A percentile compares a stretch with the other conserved stretches of the same genome.
Evolutionary conservation across 53 echinoderm and acorn worm species (phyloP).

Genomic region (Zoroaster sp.): DNA sequence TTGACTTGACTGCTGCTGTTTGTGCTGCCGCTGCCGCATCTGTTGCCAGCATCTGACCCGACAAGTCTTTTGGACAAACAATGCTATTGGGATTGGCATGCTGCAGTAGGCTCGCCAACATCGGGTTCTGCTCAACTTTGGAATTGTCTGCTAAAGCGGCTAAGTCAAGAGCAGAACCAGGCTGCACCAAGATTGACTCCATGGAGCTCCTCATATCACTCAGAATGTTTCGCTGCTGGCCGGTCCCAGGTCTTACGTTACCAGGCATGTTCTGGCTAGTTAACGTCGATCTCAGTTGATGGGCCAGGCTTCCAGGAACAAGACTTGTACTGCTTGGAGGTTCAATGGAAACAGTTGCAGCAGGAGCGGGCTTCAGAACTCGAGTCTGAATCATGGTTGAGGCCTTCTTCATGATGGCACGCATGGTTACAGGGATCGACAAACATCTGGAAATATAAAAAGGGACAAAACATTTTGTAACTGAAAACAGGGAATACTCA

Average conservation of each 20-base stretch:
- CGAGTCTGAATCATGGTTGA: constrained; percentile 69
- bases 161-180: constrained; percentile 3
- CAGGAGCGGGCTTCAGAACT: constrained; percentile 47
- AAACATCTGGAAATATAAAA: constrained; percentile 63
- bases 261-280: neutral
- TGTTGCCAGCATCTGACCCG: constrained; percentile 32
- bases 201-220: constrained; percentile 55
- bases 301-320: constrained; percentile 21
- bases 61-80: neutral
- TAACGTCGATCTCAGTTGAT: constrained; percentile 26
- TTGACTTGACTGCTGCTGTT: constrained; percentile 45
- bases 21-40: constrained; percentile 43
- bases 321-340: constrained; percentile 3
- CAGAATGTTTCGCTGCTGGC: constrained; percentile 36
- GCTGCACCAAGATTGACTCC: constrained; percentile 50
- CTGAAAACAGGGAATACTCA: too few relatives aligned
- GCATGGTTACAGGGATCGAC: constrained; percentile 97
- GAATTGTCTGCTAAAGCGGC: constrained; percentile 28
- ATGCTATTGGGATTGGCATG: constrained; percentile 46
- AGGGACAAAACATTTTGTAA: neutral
- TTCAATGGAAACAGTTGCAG: constrained; percentile 4
- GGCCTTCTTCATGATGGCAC: constrained; percentile 95
- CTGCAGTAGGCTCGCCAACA: constrained; percentile 89
- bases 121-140: constrained; percentile 92
- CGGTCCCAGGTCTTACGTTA: neutral